Percentiles rank a stretch among this genome's conserved stretches.
phyloP scores from a whole-genome alignment of 2,888 invertebrate genomes.

The Hydropsyche betteni region DNA sequence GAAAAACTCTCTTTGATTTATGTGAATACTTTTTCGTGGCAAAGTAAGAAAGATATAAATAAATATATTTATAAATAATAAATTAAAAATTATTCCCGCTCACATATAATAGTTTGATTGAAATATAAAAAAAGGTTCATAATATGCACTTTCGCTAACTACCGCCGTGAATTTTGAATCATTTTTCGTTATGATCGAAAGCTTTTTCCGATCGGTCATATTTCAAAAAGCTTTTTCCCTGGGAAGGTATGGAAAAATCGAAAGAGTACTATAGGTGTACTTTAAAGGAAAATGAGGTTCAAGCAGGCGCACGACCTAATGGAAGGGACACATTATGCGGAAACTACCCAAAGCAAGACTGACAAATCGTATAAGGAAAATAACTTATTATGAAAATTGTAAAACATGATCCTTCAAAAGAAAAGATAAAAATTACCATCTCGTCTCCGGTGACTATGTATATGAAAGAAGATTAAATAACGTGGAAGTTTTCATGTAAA shows the following conservation, averaged over 20 bases:
- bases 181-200: slow-evolving; percentile 13
- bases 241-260: not conserved
- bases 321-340: slow-evolving; percentile 35
- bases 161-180: too few species aligned
- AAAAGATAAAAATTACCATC: not conserved
- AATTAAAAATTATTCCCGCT: too few species aligned
- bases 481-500: not conserved
- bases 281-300: slow-evolving; percentile 37
- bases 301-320: slow-evolving; percentile 28
- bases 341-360: slow-evolving; percentile 34
- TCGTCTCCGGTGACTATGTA: too few species aligned
- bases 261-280: slow-evolving; percentile 31
- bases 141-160: too few species aligned
- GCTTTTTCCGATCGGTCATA: slow-evolving; percentile 5
- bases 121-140: too few species aligned
- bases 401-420: not conserved
- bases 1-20: too few species aligned
- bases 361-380: slow-evolving; percentile 1
- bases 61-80: too few species aligned
- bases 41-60: too few species aligned
- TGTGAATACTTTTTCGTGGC: too few species aligned
- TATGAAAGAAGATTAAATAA: slow-evolving; percentile 7
- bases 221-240: not conserved
- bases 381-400: not conserved
- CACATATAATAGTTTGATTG: too few species aligned